phyloP scores from a whole-genome alignment of 2,797 vertebrate species.

The Acipenser transmontanus region DNA sequence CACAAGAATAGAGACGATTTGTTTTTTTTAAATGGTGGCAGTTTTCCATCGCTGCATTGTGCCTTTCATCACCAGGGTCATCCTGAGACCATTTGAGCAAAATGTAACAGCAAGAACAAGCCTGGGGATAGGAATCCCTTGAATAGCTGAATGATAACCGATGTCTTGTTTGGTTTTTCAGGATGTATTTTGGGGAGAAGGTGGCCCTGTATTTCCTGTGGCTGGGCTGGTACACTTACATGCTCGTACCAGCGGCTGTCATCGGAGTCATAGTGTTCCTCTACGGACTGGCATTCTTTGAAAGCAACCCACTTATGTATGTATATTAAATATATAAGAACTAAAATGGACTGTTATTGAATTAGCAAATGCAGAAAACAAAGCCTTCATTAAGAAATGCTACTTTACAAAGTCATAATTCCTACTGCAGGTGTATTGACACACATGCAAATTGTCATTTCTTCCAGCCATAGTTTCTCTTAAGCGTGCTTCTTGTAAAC shows the following conservation, averaged over 20 bases:
- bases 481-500: too few relatives aligned
- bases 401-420: too few relatives aligned
- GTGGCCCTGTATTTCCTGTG: conserved; percentile 89
- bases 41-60: too few relatives aligned
- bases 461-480: too few relatives aligned
- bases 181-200: conserved; percentile 89
- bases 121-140: neutral
- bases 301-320: conserved; percentile 79
- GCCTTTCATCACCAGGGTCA: too few relatives aligned
- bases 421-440: too few relatives aligned
- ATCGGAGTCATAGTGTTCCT: conserved; percentile 66
- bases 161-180: conserved; percentile 32
- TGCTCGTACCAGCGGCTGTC: conserved; percentile 67
- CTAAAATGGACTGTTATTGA: neutral
- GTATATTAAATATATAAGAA: conserved; percentile 23
- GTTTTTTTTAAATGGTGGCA: too few relatives aligned
- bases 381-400: neutral
- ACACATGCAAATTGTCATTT: too few relatives aligned
- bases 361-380: neutral
- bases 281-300: conserved; percentile 68
- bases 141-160: neutral
- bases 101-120: neutral
- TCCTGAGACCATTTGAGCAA: neutral
- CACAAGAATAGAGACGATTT: neutral
- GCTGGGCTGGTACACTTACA: conserved; percentile 87